Percentiles rank a stretch among this genome's conserved stretches.
Evolutionary conservation across 2,113 vertebrate species (phyloP).

Genomic region (Arizona elegans): DNA sequence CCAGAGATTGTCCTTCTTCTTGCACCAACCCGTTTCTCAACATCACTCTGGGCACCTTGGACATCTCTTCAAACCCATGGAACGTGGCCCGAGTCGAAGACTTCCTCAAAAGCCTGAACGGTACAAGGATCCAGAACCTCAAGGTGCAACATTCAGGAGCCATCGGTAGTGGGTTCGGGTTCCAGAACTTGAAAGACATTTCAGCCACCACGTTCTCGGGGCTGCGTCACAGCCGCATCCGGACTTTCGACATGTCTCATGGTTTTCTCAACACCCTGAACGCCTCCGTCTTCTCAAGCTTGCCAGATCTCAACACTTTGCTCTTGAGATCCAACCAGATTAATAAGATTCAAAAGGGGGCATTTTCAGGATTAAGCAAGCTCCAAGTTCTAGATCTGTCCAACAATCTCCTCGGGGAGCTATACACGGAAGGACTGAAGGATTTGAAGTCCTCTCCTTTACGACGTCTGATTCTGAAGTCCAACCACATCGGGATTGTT

Average conservation of each 20-base stretch:
- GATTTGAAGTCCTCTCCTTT: slow-evolving; percentile 15
- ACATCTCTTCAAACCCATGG: slow-evolving; percentile 44
- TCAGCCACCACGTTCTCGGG: slow-evolving; percentile 20
- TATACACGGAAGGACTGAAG: slow-evolving; percentile 1
- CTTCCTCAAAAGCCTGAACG: slow-evolving; percentile 24
- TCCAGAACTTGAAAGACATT: slow-evolving; percentile 34
- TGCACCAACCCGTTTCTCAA: slow-evolving; percentile 39
- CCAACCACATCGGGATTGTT: slow-evolving; percentile 44
- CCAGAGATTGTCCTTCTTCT: neutral
- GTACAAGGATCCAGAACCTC: slow-evolving; percentile 19
- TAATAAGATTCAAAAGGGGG: slow-evolving; percentile 4
- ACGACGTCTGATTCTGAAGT: slow-evolving; percentile 18
- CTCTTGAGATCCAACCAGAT: slow-evolving; percentile 37
- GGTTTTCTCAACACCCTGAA: slow-evolving; percentile 19
- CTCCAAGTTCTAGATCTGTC: slow-evolving; percentile 43
- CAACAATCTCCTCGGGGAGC: slow-evolving; percentile 40
- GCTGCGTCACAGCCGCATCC: slow-evolving; percentile 6
- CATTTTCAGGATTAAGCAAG: slow-evolving; percentile 33
- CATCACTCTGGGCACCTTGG: slow-evolving; percentile 35
- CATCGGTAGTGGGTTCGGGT: slow-evolving; percentile 41
- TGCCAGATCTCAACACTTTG: slow-evolving; percentile 24
- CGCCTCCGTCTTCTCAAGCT: slow-evolving; percentile 15
- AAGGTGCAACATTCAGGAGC: slow-evolving; percentile 17
- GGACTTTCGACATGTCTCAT: slow-evolving; percentile 35
- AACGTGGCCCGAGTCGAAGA: neutral